phyloP scores from a whole-genome alignment of 2,113 vertebrate species.

The Thryonomys swinderianus region DNA sequence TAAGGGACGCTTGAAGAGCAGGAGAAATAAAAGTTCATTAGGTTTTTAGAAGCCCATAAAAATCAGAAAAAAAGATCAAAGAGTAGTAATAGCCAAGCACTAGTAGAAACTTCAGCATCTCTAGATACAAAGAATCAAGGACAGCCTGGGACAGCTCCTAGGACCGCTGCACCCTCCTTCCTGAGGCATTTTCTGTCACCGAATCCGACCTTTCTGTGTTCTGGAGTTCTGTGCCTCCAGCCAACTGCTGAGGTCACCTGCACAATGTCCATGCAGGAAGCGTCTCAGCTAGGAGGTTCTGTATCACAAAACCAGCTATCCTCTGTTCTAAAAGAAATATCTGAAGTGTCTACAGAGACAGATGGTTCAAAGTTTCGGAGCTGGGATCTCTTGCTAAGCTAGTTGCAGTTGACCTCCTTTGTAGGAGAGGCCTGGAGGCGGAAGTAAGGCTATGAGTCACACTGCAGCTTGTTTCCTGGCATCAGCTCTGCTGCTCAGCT shows the following conservation, averaged over 20 bases:
- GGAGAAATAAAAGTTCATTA: not conserved
- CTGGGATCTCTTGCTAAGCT: not conserved
- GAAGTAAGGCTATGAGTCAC: slow-evolving; percentile 34
- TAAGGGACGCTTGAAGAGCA: not conserved
- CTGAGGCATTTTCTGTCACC: not conserved
- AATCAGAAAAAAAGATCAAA: not conserved
- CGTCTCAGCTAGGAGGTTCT: not conserved
- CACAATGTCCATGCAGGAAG: not conserved
- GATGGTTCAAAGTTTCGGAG: not conserved
- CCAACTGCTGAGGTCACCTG: not conserved
- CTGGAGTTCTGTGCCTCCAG: not conserved
- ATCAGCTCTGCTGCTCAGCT: not conserved
- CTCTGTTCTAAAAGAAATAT: not conserved
- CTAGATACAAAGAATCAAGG: not conserved
- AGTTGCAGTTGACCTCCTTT: not conserved
- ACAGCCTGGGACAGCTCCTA: not conserved
- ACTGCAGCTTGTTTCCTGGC: not conserved
- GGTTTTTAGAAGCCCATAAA: not conserved
- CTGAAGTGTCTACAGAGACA: not conserved
- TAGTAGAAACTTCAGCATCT: not conserved
- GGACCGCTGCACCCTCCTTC: not conserved
- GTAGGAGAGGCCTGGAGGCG: not conserved
- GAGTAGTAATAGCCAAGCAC: not conserved
- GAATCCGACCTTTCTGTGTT: not conserved
- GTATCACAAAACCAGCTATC: not conserved